Percentiles rank a stretch among this genome's conserved stretches.
Evolutionary conservation across 2,888 invertebrate species (phyloP).

Genomic region (Ophion slaviceki): DNA sequence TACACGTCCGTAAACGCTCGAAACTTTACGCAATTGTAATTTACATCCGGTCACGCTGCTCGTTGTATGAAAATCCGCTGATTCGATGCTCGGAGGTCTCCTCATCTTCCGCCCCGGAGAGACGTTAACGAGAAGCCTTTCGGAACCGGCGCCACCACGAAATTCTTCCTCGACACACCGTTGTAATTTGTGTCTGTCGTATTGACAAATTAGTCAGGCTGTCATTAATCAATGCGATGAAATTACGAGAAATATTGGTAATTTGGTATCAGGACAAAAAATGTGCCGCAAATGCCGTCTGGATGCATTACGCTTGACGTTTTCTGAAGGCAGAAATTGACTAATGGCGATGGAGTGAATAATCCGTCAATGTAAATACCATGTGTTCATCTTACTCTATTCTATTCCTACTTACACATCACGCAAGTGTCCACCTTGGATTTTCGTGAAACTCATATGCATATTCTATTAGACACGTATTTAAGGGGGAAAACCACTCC

Average conservation of each 20-base stretch:
- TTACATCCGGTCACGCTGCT: constrained; percentile 65
- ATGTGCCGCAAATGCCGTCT: not conserved
- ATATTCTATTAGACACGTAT: too few species aligned
- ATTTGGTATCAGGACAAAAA: not conserved
- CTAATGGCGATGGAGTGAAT: too few species aligned
- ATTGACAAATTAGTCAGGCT: not conserved
- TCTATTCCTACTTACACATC: too few species aligned
- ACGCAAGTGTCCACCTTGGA: too few species aligned
- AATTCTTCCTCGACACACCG: constrained; percentile 15
- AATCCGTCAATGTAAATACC: too few species aligned
- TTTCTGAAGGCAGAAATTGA: too few species aligned
- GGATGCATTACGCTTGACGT: too few species aligned
- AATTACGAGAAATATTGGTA: constrained; percentile 18
- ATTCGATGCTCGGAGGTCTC: constrained; percentile 22
- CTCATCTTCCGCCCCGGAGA: constrained; percentile 26
- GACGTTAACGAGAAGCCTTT: constrained; percentile 25
- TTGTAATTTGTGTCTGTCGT: constrained; percentile 1
- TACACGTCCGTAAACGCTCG: constrained; percentile 24
- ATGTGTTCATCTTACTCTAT: too few species aligned
- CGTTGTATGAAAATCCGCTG: constrained; percentile 47
- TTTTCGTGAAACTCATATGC: too few species aligned
- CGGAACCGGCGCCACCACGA: not conserved
- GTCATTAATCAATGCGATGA: constrained; percentile 45
- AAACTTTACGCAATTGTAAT: constrained; percentile 69
- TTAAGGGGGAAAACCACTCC: too few species aligned